Evolutionary conservation across 2,888 invertebrate species (phyloP).

Genomic region (Brachyptera putata): DNA sequence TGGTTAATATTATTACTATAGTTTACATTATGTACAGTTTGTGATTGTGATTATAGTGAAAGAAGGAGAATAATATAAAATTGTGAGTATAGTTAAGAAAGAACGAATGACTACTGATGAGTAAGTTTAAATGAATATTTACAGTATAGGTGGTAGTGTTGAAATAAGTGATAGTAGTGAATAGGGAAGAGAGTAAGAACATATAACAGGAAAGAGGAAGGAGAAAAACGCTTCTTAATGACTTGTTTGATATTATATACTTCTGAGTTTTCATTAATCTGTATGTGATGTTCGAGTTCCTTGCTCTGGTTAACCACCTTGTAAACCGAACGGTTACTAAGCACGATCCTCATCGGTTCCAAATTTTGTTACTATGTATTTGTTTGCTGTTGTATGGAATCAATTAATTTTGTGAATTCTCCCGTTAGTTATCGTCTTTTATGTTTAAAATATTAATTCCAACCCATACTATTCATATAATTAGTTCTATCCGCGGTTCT

Average conservation of each 20-base stretch:
- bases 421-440: constrained; percentile 16
- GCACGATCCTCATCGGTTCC: background rate
- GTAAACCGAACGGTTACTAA: background rate
- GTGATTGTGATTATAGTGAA: constrained; percentile 7
- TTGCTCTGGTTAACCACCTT: background rate
- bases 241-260: background rate
- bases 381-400: background rate
- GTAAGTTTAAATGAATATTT: constrained; percentile 33
- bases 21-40: constrained; percentile 6
- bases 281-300: constrained; percentile 3
- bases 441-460: constrained; percentile 13
- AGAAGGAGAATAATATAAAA: background rate
- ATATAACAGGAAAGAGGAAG: constrained; percentile 30
- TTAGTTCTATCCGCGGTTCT: no score
- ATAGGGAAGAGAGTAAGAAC: constrained; percentile 26
- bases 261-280: background rate
- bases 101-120: constrained; percentile 20
- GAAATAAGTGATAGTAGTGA: constrained; percentile 22
- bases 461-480: constrained; percentile 12
- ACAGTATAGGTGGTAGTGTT: constrained; percentile 19
- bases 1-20: constrained; percentile 19
- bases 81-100: constrained; percentile 23
- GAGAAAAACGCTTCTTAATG: constrained; percentile 26
- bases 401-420: constrained; percentile 1
- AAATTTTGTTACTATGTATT: background rate